Conservation (phyloP, 2,113 vertebrate species). For the Brachyistius frenatus region DNA sequence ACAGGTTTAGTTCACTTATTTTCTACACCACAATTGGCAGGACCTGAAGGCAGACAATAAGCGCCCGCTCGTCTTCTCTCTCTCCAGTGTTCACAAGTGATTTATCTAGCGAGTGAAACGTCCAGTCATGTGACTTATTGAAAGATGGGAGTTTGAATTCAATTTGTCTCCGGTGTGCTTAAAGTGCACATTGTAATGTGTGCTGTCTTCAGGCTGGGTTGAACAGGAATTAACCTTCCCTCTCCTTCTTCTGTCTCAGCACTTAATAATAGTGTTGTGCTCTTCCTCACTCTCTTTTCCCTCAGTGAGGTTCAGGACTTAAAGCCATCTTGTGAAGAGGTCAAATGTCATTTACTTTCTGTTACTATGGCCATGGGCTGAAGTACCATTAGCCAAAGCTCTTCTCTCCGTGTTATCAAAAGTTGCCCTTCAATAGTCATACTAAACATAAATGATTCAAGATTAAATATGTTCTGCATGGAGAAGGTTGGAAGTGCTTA, state of each 20-base stretch:
- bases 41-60: conserved; percentile 58
- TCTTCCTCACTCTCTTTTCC: conserved; percentile 28
- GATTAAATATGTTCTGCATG: neutral
- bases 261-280: conserved; percentile 57
- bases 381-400: conserved; percentile 28
- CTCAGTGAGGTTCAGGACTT: conserved; percentile 6
- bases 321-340: conserved; percentile 11
- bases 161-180: conserved; percentile 75
- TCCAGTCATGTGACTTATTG: conserved; percentile 72
- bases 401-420: neutral
- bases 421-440: neutral
- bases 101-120: conserved; percentile 73
- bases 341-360: conserved; percentile 19
- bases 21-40: conserved; percentile 44
- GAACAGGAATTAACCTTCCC: conserved; percentile 71
- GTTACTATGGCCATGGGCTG: conserved; percentile 20
- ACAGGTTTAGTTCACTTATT: conserved; percentile 51
- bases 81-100: conserved; percentile 54
- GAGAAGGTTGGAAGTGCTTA: neutral
- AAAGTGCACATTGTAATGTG: conserved; percentile 63
- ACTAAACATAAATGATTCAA: neutral
- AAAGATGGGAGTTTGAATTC: conserved; percentile 74
- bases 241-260: conserved; percentile 44
- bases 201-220: conserved; percentile 61
- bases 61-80: conserved; percentile 54